Base-by-base conservation (phyloP, 2,797 vertebrate species). In the Aulostomus chinensis region DNA sequence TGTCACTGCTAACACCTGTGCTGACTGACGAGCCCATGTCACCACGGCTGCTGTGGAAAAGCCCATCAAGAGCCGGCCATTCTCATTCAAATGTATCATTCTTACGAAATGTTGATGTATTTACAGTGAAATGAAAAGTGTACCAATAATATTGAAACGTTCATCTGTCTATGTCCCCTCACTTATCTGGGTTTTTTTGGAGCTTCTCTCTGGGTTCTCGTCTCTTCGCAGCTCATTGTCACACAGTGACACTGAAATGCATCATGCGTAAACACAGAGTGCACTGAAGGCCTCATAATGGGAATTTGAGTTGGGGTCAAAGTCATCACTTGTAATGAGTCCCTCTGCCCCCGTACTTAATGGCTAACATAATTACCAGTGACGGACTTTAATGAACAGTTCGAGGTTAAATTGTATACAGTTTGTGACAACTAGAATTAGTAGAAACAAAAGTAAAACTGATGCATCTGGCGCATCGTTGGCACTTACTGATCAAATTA, bases 381-480 rank as follows among this genome's bases (percentile, higher is more conserved):
- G 84, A 86, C 80, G 67, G 74, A 82, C 78, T 60, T 77, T 84
- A 84, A 86, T 78, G 75, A 78, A 78, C 66, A 58, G n/a, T 78
- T 81, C 69, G 39, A 73, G 66, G 42, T 64, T 52, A 71, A 63
- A 75, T 48, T 58, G 56, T 40, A 62, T 62, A 66, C 47, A 71
- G 54, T 45, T 60, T 45, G 51, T 68, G 60, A 64, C 53, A 71
- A 58, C n/a, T 76, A 73, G 58, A 78, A 73, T 37, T 11, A n/a
- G 35, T 65, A 39, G 21, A 64, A 77, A 71, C 61, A 46, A 79
- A 80, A 76, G 72, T 52, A 47, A 67, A 79, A 72, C 22, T 43
- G 54, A 67, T 45, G 51, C 53, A 78, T 72, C 13, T 12, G n/a
- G 36, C 40, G 47, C 63, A 51, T 62, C 36, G 48, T 47, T 13